These are phyloP conservation scores for Polydrusus pterygomalis DNA, from an alignment of 2,888 invertebrate species.

Conservation along the genomic window DNA sequence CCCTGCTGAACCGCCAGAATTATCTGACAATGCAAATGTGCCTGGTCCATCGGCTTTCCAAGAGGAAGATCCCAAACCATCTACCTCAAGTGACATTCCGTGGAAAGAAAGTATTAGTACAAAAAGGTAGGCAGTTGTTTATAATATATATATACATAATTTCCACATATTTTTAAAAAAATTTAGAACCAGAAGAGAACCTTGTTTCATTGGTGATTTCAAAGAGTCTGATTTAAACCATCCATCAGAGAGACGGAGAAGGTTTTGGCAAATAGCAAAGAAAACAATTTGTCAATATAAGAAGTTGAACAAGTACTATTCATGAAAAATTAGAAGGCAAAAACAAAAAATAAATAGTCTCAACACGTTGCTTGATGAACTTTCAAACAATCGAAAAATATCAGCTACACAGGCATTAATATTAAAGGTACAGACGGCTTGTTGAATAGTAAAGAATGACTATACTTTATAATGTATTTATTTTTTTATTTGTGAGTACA, in stretches of 20 bases:
- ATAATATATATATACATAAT: neutral
- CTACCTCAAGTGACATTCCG: neutral
- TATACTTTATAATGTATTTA: neutral
- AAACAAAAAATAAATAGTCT: constrained; percentile 17
- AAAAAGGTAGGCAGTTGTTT: neutral
- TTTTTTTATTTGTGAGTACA: too few relatives aligned
- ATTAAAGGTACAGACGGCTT: constrained; percentile 2
- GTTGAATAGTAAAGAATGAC: constrained; percentile 19
- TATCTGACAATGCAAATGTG: too few relatives aligned
- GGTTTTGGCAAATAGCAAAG: constrained; percentile 35
- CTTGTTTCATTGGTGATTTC: constrained; percentile 36
- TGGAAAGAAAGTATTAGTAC: neutral
- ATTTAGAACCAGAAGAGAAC: constrained; percentile 26
- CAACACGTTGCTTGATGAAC: constrained; percentile 2
- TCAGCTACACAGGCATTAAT: too few relatives aligned
- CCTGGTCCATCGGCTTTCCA: too few relatives aligned
- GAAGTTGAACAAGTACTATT: constrained; percentile 33
- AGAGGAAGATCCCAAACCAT: too few relatives aligned
- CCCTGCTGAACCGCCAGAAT: too few relatives aligned
- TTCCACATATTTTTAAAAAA: neutral
- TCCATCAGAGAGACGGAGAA: neutral
- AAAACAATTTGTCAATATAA: constrained; percentile 26
- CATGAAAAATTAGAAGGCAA: constrained; percentile 28
- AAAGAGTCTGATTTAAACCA: constrained; percentile 21
- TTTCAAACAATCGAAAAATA: too few relatives aligned